phyloP scores from a whole-genome alignment of 2,888 invertebrate genomes.

The Cheiracanthium punctorium region DNA sequence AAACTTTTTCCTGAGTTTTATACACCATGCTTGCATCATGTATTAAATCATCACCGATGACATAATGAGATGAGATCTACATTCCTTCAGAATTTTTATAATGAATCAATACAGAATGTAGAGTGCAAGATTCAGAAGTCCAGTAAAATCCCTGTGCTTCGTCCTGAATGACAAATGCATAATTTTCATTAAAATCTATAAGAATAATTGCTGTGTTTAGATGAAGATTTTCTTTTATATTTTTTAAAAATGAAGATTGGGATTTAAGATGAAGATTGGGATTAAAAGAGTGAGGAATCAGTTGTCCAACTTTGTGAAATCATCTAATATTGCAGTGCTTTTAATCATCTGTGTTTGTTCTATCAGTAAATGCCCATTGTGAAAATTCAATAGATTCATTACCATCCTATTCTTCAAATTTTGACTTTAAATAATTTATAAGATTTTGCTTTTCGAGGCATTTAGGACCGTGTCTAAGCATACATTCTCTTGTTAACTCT shows the following conservation, averaged over 20 bases:
- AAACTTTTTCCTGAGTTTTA: background rate
- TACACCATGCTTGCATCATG: conserved; percentile 11
- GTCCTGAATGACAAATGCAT: conserved; percentile 1
- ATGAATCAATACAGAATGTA: background rate
- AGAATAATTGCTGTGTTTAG: background rate
- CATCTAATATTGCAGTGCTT: background rate
- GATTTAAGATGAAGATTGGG: conserved; percentile 6
- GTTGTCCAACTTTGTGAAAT: conserved; percentile 9
- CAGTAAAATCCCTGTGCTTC: conserved; percentile 12
- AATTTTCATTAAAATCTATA: conserved; percentile 11
- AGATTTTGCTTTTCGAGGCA: background rate
- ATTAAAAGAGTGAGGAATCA: background rate
- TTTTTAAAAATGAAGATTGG: conserved; percentile 16
- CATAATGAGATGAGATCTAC: background rate
- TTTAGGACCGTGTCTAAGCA: background rate
- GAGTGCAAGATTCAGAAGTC: background rate
- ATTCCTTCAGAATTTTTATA: background rate
- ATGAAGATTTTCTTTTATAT: background rate
- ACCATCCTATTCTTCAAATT: conserved; percentile 19
- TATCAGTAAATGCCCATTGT: conserved; percentile 18
- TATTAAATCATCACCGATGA: background rate
- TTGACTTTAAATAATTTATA: background rate
- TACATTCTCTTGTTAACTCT: background rate
- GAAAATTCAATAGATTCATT: background rate
- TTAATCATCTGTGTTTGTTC: background rate